Conservation (phyloP, 2,797 vertebrate species). For the Chanos chanos region DNA sequence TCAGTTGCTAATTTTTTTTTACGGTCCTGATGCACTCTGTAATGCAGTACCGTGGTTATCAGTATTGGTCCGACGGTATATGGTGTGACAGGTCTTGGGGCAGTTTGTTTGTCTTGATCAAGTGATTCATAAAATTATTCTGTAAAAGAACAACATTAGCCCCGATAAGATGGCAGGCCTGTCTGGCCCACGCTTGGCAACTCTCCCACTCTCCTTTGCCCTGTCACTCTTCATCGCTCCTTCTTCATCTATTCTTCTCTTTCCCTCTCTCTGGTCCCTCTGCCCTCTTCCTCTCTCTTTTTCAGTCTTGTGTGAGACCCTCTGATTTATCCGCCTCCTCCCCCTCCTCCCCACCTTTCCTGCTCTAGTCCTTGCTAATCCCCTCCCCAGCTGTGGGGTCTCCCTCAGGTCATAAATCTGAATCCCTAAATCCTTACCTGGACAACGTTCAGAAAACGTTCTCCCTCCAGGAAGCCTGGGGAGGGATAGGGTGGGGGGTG, state of each 20-base stretch:
- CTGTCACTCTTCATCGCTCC: conserved; percentile 9
- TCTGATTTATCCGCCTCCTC: conserved; percentile 56
- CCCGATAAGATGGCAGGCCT: too few relatives aligned
- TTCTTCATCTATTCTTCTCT: conserved; percentile 10
- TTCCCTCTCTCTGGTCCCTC: conserved; percentile 4
- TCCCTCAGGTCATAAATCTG: conserved; percentile 51
- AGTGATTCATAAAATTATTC: too few relatives aligned
- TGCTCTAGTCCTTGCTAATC: conserved; percentile 39
- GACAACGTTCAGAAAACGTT: conserved; percentile 49
- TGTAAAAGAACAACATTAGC: too few relatives aligned
- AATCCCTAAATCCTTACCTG: conserved; percentile 58
- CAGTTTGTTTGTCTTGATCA: too few relatives aligned
- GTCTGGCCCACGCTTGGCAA: neutral
- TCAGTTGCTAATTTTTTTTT: too few relatives aligned
- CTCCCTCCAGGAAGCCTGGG: conserved; percentile 50
- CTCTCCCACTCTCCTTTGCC: neutral
- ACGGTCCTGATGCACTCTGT: too few relatives aligned
- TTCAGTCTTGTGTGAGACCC: conserved; percentile 23
- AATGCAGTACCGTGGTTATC: too few relatives aligned
- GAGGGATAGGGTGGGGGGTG: conserved; percentile 15
- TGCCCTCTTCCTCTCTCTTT: conserved; percentile 1
- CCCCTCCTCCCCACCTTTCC: conserved; percentile 42
- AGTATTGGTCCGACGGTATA: too few relatives aligned
- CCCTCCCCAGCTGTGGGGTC: conserved; percentile 50
- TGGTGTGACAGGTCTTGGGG: too few relatives aligned